These are phyloP conservation scores for Tiphia femorata DNA, from an alignment of 2,888 invertebrate species.

Conservation along the genomic window DNA sequence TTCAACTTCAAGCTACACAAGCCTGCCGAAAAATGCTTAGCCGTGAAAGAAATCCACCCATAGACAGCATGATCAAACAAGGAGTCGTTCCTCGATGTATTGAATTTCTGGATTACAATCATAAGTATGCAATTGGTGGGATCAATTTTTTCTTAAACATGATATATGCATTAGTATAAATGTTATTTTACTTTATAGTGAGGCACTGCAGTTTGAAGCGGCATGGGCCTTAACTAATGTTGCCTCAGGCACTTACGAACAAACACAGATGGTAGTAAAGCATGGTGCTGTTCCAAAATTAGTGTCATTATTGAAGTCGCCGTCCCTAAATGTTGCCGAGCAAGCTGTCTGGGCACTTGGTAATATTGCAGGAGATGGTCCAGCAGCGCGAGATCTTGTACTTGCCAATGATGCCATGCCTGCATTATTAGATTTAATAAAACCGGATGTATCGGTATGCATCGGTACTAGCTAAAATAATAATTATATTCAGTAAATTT, in stretches of 20 bases:
- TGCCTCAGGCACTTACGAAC: conserved; percentile 92
- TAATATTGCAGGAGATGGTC: conserved; percentile 95
- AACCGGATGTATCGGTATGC: conserved; percentile 73
- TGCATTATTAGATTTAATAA: conserved; percentile 78
- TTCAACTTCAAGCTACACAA: conserved; percentile 81
- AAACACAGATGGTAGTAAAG: conserved; percentile 89
- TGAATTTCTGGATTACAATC: conserved; percentile 78
- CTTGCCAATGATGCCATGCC: conserved; percentile 80
- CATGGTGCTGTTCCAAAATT: conserved; percentile 89
- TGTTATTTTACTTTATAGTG: conserved; percentile 67
- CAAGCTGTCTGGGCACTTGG: conserved; percentile 99
- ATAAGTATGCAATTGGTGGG: conserved; percentile 74
- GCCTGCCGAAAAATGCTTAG: conserved; percentile 90
- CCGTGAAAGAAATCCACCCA: conserved; percentile 91
- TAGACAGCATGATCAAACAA: conserved; percentile 84
- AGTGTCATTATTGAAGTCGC: conserved; percentile 78
- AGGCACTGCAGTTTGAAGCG: conserved; percentile 91
- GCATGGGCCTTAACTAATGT: conserved; percentile 98
- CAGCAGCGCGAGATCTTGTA: conserved; percentile 84
- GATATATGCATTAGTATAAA: not conserved
- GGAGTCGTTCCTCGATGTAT: conserved; percentile 89
- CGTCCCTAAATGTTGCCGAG: conserved; percentile 81
- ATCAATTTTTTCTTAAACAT: not conserved
- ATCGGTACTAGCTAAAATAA: too few species aligned
- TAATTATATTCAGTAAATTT: not conserved